Evolutionary conservation across 2,797 vertebrate genomes (phyloP), one percentile per base, ranked within the genome.

Genomic region (Aeoliscus strigatus): DNA sequence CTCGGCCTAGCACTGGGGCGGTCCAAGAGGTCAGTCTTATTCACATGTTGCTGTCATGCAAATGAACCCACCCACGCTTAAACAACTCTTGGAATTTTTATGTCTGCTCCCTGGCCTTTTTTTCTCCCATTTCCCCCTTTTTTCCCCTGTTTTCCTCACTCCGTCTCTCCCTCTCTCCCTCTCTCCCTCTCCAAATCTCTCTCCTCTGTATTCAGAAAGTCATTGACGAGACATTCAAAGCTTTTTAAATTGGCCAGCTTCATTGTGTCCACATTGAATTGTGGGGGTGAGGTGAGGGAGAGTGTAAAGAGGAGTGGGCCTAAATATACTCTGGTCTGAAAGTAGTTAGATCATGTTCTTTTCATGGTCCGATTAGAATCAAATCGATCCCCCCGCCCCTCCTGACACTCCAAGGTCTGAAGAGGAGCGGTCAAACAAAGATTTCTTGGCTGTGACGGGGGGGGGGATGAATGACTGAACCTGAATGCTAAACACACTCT

Each of bases 271-370:
- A 4, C 42, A 27, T 63, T 71, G 69, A 82, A 82, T 75, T 75
- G 18, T 45, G 52, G 40, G 55, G 45, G 47, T 59, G 34, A 42
- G 44, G 27, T 57, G 86, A 88, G 89, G 32, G 57, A 39, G 88
- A 89, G 88, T 87, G 88, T 67, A 79, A 70, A 79, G 79, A 76
- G 68, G 87, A 91, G 90, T 88, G 89, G 90, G 91, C 90, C 92
- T 93, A 94, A 94, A 98, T 95, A 94, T 94, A 95, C 91, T 91
- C 90, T 87, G 90, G 87, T 86, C 92, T 94, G 91, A 96, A 97
- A 95, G 93, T 92, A 95, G 94, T 98, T 98, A 98, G 94, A 98
- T 98, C 94, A 98, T 98, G 96, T 98, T 98, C 96, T 98, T 98
- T 98, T 98, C 94, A 98, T 98, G 94, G 93, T 97, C 93, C 90